Evolutionary conservation across 2,888 invertebrate species (phyloP), one percentile per base, ranked within the genome.

Genomic region (Latrodectus hesperus): DNA sequence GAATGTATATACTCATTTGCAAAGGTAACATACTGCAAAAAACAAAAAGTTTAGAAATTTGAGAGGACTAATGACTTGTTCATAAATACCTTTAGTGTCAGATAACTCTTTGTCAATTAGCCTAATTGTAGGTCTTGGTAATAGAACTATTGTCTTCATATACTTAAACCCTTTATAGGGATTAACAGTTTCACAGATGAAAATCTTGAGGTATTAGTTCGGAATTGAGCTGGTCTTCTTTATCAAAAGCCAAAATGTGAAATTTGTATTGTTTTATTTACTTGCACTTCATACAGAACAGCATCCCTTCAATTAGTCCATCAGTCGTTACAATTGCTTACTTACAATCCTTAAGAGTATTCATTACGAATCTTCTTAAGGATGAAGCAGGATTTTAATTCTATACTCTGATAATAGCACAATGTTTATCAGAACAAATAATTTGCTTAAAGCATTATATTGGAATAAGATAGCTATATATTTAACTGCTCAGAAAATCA

Each of bases 331-430:
- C 51, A 8, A 22, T 6, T 16, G 53, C 52, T 22, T 73, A 53
- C 17, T 55, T 73, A 17, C 49, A 73, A 16, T 16, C 73, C 12
- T 22, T 67, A n/a, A 12, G 67, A 67, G n/a, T 12, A 73, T 22
- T 73, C 73, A 53, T 26, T 53, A 26, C 53, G 12, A 22, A 22
- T 22, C 22, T 22, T 22, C 22, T 22, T 22, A 22, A 22, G 53
- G 73, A 73, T 22, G 73, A 17, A 26, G 73, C 10, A 55, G 53
- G 22, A 73, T 73, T 22, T 73, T 22, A 14, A 22, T 73, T 16
- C 67, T 10, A 3, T 67, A 67, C 17, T 71, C 3, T 38, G 38
- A 65, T 16, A 64, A 51, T 26, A 8, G 64, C 6, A 76, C 49
- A 10, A 76, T 16, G n/a, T 76, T 76, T 12, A 4, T 65, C 4